Evolutionary conservation across 1,140 invertebrate genomes (phyloP).

Genomic region (Lutraria rhynchaena): DNA sequence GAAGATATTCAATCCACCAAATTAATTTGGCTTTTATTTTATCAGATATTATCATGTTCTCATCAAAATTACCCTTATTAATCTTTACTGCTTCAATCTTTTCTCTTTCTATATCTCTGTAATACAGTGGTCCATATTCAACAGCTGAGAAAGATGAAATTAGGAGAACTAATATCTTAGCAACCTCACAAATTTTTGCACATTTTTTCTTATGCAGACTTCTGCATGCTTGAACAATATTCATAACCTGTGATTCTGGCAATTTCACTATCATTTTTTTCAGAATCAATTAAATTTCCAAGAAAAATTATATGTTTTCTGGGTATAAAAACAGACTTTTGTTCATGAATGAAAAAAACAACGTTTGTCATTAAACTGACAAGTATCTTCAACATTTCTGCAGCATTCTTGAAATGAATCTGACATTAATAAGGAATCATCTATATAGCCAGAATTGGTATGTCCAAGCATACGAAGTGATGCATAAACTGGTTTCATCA

Average conservation of each 20-base stretch:
- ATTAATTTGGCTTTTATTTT: slow-evolving; percentile 4
- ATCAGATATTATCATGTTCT: too few species aligned
- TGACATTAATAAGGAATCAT: slow-evolving; percentile 39
- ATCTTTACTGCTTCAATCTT: too few species aligned
- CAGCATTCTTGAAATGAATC: slow-evolving; percentile 38
- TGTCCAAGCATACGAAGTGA: not conserved
- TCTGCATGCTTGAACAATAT: slow-evolving; percentile 42
- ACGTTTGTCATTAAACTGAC: not conserved
- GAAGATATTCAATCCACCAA: slow-evolving; percentile 33
- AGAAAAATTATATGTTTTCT: slow-evolving; percentile 45
- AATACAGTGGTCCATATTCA: slow-evolving; percentile 16
- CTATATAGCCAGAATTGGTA: slow-evolving; percentile 46
- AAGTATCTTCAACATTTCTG: not conserved
- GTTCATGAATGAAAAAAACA: not conserved
- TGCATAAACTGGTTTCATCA: slow-evolving; percentile 32
- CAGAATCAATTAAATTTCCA: slow-evolving; percentile 57
- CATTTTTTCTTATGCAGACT: not conserved
- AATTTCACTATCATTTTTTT: slow-evolving; percentile 44
- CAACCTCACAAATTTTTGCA: slow-evolving; percentile 10
- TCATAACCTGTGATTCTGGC: slow-evolving; percentile 13
- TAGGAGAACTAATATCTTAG: slow-evolving; percentile 10
- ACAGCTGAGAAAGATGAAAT: slow-evolving; percentile 24
- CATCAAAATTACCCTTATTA: too few species aligned
- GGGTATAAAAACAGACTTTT: slow-evolving; percentile 57
- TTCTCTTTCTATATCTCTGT: slow-evolving; percentile 30